Evolutionary conservation across 2,113 vertebrate species (phyloP), one percentile per base, ranked within the genome.

Genomic region (Megaleporinus macrocephalus): DNA sequence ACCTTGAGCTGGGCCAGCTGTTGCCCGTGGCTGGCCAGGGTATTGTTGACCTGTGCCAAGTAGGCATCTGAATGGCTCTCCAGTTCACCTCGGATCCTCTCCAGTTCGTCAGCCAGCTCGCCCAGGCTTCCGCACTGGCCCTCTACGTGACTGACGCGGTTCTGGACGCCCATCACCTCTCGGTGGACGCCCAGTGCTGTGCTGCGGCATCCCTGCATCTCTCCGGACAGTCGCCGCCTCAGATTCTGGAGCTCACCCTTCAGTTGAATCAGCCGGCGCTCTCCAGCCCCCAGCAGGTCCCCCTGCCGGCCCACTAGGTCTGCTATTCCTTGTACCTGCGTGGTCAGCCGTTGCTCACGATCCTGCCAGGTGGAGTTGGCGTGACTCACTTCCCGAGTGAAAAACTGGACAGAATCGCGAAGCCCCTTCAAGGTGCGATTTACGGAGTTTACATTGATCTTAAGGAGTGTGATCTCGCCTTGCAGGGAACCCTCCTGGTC

Each of bases 381-480:
- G 0, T 96, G 95, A 0, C 92, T 89, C 79, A 99, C 85, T 0
- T 97, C 95, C 57, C 95, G 94, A 0, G 96, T 92, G 72, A 97
- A 97, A 78, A 94, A 94, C 69, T 90, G 95, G 49, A 99, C 94
- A 0, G 98, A 98, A 90, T 99, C 96, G 20, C 95, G 96, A n/a
- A 99, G 95, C 26, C 97, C 97, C 0, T 97, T 97, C 74, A 99
- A 91, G 0, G 97, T 98, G 82, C 95, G 97, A 93, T 97, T 99
- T 24, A 99, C 93, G 0, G 96, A 96, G 91, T 97, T 97, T 78
- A 99, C 92, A 83, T 98, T 99, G 89, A 99, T 95, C 91, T 99
- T 98, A 1, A 99, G 93, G 78, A 99, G 91, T 1, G 97, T 99
- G 88, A 99, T 98, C 91, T 99, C 98, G 0, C 98, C 97, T 73